Conservation (phyloP, 2,888 invertebrate species). For the Empis livida region DNA sequence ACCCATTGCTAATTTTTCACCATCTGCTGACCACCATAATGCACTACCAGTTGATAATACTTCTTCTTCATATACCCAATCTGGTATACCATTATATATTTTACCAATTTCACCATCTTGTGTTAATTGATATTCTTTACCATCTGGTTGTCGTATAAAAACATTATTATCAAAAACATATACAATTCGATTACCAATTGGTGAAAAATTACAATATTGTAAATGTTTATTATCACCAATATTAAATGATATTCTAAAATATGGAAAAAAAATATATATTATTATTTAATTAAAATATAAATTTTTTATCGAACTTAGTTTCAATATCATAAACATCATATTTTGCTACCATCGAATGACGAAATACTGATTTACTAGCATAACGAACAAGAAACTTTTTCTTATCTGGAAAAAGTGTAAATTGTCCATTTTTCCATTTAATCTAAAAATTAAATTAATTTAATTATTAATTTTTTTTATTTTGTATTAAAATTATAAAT, state of each 20-base stretch:
- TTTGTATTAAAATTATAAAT: background rate
- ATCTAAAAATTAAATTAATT: background rate
- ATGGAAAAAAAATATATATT: slow-evolving; percentile 6
- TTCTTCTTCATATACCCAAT: slow-evolving; percentile 94
- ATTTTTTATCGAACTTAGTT: slow-evolving; percentile 34
- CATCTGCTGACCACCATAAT: slow-evolving; percentile 66
- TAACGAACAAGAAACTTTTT: slow-evolving; percentile 28
- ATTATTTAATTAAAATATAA: background rate
- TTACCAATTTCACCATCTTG: slow-evolving; percentile 46
- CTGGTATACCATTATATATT: slow-evolving; percentile 71
- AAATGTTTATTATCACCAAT: slow-evolving; percentile 43
- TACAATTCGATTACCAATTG: slow-evolving; percentile 39
- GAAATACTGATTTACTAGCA: slow-evolving; percentile 35
- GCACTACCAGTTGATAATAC: slow-evolving; percentile 57
- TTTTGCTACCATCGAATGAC: slow-evolving; percentile 50
- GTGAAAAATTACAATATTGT: slow-evolving; percentile 50
- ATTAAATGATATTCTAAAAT: slow-evolving; percentile 34
- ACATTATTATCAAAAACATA: slow-evolving; percentile 60
- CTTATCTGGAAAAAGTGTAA: slow-evolving; percentile 30
- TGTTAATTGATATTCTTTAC: slow-evolving; percentile 40
- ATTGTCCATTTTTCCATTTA: slow-evolving; percentile 5
- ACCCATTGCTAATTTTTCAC: slow-evolving; percentile 53
- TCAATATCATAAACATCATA: slow-evolving; percentile 48
- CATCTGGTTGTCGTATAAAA: slow-evolving; percentile 32
- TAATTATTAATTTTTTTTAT: background rate